phyloP scores from a whole-genome alignment of 2,113 vertebrate genomes.

The western clawed frog (Xenopus tropicalis) region DNA sequence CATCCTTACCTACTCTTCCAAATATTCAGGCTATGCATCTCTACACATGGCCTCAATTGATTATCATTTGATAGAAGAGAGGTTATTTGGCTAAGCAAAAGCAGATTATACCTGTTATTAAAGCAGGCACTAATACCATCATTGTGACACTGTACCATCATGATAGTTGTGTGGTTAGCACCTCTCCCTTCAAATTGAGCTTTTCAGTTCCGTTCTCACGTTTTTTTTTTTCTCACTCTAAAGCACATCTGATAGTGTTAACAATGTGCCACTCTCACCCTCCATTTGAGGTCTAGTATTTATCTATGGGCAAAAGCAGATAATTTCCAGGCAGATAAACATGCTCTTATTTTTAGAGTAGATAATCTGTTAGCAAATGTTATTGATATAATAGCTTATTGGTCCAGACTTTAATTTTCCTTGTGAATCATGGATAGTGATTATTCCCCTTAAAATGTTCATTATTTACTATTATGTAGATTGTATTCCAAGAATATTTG shows the following conservation, averaged over 20 bases:
- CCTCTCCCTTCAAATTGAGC: slow-evolving; percentile 60
- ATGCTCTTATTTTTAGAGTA: not conserved
- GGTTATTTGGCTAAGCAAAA: too few relatives aligned
- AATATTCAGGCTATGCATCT: too few relatives aligned
- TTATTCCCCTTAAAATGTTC: too few relatives aligned
- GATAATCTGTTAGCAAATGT: not conserved
- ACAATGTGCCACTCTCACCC: slow-evolving; percentile 39
- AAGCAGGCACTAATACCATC: not conserved
- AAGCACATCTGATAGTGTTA: slow-evolving; percentile 13
- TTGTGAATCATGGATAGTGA: too few relatives aligned
- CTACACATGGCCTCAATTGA: too few relatives aligned
- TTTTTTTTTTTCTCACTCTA: slow-evolving; percentile 28
- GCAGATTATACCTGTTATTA: not conserved
- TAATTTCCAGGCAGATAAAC: slow-evolving; percentile 10
- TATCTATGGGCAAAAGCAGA: slow-evolving; percentile 25
- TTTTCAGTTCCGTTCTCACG: slow-evolving; percentile 67
- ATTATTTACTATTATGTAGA: too few relatives aligned
- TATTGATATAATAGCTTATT: not conserved
- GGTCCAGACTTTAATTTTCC: too few relatives aligned
- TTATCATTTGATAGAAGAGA: too few relatives aligned
- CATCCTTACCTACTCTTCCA: too few relatives aligned
- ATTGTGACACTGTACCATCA: slow-evolving; percentile 10
- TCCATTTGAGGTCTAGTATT: slow-evolving; percentile 12
- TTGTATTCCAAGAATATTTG: too few relatives aligned
- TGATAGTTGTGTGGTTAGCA: slow-evolving; percentile 70